Evolutionary conservation across 2,797 vertebrate species (phyloP).

Genomic region (Myotis pilosus): DNA sequence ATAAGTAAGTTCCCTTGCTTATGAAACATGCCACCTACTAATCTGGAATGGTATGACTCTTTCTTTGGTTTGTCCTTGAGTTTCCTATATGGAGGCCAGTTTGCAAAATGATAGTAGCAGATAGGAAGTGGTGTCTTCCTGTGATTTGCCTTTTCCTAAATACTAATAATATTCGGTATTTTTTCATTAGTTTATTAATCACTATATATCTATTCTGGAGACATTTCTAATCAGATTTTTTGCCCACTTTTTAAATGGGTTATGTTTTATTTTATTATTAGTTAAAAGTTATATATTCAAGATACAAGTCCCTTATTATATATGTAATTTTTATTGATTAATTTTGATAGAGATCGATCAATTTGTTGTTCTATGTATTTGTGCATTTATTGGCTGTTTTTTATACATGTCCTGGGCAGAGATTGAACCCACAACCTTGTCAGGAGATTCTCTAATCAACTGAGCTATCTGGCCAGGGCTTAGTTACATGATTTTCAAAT

Average conservation of each 20-base stretch:
- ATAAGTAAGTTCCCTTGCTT: not conserved
- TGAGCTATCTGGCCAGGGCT: not conserved
- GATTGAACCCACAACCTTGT: not conserved
- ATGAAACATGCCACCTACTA: not conserved
- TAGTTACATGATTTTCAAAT: not conserved
- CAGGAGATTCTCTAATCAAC: not conserved
- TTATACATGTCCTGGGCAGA: not conserved
- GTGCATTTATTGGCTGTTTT: not conserved
- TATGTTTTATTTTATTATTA: not conserved
- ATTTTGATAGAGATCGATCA: not conserved
- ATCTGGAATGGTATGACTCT: not conserved
- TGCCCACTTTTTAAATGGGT: not conserved
- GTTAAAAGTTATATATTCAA: not conserved
- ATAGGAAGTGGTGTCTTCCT: not conserved
- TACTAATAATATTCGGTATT: not conserved
- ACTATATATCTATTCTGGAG: not conserved
- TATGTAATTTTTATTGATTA: not conserved
- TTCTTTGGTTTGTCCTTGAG: not conserved
- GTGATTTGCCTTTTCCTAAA: not conserved
- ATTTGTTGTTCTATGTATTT: not conserved
- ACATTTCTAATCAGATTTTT: not conserved
- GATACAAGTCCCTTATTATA: not conserved
- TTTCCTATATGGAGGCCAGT: not conserved
- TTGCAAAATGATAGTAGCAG: not conserved
- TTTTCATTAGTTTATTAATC: not conserved